phyloP scores from a whole-genome alignment of 2,797 vertebrate species.

The Paratrypauchen microcephalus region DNA sequence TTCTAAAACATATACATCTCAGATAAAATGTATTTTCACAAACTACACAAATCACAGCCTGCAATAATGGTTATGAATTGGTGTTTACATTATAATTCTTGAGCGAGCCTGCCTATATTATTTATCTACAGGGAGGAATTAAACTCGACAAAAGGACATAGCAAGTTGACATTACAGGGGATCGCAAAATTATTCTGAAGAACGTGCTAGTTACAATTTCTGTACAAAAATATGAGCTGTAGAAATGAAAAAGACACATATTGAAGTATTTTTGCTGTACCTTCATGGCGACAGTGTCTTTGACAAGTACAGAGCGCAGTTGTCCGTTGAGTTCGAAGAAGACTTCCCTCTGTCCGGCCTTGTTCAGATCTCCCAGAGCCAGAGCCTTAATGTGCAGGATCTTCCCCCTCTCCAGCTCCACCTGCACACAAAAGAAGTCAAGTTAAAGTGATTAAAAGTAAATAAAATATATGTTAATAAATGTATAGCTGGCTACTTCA shows the following conservation, averaged over 20 bases:
- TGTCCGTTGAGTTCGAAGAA: slow-evolving; percentile 97
- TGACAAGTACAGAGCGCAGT: slow-evolving; percentile 90
- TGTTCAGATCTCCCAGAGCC: slow-evolving; percentile 90
- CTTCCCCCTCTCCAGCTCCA: slow-evolving; percentile 92
- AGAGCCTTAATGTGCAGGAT: slow-evolving; percentile 94
- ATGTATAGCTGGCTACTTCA: too few species aligned
- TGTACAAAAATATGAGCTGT: too few species aligned
- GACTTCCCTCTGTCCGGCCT: slow-evolving; percentile 91
- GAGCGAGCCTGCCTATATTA: neutral
- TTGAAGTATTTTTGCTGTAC: slow-evolving; percentile 57
- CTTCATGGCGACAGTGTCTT: slow-evolving; percentile 92
- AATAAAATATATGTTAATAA: slow-evolving; percentile 11
- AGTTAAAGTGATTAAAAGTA: neutral
- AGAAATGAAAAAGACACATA: too few species aligned
- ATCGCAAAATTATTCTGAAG: too few species aligned
- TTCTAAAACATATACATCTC: too few species aligned
- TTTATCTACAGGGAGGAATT: neutral
- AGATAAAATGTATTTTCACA: too few species aligned
- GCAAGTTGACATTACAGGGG: neutral
- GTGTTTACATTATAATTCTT: too few species aligned
- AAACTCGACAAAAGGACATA: neutral
- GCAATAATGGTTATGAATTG: too few species aligned
- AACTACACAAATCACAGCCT: too few species aligned
- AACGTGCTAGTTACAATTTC: too few species aligned
- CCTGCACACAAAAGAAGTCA: slow-evolving; percentile 64